Conservation (phyloP, 2,113 vertebrate genomes). For the Cyphomyrus discorhynchus region DNA sequence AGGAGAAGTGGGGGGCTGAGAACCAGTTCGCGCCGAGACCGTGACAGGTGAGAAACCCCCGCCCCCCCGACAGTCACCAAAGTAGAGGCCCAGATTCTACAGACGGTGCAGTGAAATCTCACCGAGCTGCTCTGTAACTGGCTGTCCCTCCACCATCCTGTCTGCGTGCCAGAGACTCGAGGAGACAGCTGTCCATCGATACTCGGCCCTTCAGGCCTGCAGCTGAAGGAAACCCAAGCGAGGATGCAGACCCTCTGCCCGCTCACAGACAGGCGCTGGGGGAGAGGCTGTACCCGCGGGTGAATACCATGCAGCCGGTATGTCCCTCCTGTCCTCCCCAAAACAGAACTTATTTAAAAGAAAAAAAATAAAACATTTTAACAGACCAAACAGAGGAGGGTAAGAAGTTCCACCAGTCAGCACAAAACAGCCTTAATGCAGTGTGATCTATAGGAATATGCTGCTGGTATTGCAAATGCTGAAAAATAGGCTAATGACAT, state of each 20-base stretch:
- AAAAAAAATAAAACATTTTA: not conserved
- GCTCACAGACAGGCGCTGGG: slow-evolving; percentile 94
- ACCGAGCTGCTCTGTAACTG: not conserved
- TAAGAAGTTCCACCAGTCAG: not conserved
- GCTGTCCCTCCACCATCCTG: not conserved
- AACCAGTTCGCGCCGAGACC: slow-evolving; percentile 88
- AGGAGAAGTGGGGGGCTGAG: slow-evolving; percentile 89
- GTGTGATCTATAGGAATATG: not conserved
- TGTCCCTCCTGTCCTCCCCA: not conserved
- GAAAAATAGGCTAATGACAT: not conserved
- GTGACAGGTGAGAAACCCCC: slow-evolving; percentile 72
- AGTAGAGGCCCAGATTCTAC: not conserved
- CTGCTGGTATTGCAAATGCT: not conserved
- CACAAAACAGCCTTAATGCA: not conserved
- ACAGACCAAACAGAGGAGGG: not conserved
- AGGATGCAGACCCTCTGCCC: slow-evolving; percentile 91
- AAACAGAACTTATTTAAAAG: not conserved
- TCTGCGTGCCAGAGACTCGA: slow-evolving; percentile 75
- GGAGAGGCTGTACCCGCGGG: slow-evolving; percentile 94
- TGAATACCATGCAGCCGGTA: slow-evolving; percentile 97
- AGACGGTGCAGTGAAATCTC: not conserved
- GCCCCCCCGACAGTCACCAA: not conserved
- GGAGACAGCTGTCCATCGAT: slow-evolving; percentile 94
- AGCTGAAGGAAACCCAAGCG: slow-evolving; percentile 93
- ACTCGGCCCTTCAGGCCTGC: slow-evolving; percentile 92